These are phyloP conservation scores for Watsonalla cultraria DNA, from an alignment of 2,888 invertebrate genomes.

Conservation along the genomic window DNA sequence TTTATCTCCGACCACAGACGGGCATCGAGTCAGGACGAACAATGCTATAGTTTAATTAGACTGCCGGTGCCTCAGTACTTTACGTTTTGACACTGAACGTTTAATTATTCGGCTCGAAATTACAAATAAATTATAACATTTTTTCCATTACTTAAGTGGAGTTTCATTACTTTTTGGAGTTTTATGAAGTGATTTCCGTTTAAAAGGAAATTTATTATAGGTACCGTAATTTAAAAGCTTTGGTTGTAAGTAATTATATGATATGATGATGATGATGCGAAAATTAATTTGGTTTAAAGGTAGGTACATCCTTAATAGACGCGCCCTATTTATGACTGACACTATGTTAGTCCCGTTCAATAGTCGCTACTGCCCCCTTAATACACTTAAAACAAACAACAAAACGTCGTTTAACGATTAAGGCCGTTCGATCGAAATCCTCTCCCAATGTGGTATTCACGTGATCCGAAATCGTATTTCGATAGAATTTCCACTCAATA, in stretches of 20 bases:
- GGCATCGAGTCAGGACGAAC: conserved; percentile 15
- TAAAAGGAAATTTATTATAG: neutral
- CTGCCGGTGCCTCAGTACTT: conserved; percentile 13
- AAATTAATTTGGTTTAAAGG: no score
- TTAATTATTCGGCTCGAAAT: neutral
- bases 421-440: no score
- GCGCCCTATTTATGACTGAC: no score
- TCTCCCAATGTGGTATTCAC: no score
- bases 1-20: conserved; percentile 40
- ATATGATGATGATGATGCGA: neutral
- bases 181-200: neutral
- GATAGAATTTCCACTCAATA: no score
- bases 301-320: no score
- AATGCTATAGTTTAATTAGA: conserved; percentile 35
- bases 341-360: no score
- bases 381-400: no score
- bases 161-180: neutral
- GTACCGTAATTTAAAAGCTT: neutral
- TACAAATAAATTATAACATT: neutral
- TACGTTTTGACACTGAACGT: conserved; percentile 28
- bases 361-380: no score
- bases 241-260: neutral
- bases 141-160: conserved; percentile 2
- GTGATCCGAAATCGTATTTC: no score
- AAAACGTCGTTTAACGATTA: no score